Base-by-base conservation (phyloP, 2,113 vertebrate genomes). In the Ardeotis arabs region DNA sequence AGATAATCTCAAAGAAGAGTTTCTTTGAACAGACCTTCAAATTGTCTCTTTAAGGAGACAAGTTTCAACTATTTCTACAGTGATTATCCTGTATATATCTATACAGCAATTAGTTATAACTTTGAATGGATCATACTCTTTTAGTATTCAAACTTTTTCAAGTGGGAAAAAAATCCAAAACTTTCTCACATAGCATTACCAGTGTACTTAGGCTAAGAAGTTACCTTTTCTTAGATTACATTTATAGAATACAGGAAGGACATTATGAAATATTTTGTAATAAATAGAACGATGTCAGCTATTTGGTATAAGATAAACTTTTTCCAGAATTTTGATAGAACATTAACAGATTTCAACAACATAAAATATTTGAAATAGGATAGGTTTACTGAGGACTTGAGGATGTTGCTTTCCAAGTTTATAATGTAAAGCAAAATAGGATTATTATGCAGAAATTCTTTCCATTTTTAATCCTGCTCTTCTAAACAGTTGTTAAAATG, bases 1-100 rank as follows among this genome's bases (percentile, higher is more conserved):
- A 68, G 44, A 67, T 2, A 4, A 77, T 39, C 37, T 53, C 67
- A 77, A 84, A 91, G 56, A 84, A 59, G 39, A 89, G 29, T 80
- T 85, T 69, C 79, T 90, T 66, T 85, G 64, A 91, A 45, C 41
- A 91, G 41, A 41, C 9, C 62, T 85, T 76, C 75, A 89, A 84
- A 72, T 17, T 49, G 4, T 53, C 58, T 75, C 2, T 35, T 74
- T 64, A 79, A 87, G 55, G 45, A 87, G 67, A 79, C 39, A 79
- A 64, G 47, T 66, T 83, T 80, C 75, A 79, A 49, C n/a, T 44
- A 55, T 37, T 22, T 77, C 47, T 52, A 59, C 21, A 49, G 20
- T 41, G 16, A 66, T 49, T 44, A 14, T 22, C 20, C 66, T 59
- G 27, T 27, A 22, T n/a, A 28, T 49, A 73, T 19, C 18, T 59